A percentile compares a stretch with the other conserved stretches of the same genome.
phyloP scores from a whole-genome alignment of 2,888 invertebrate species.

The Apamea monoglypha region DNA sequence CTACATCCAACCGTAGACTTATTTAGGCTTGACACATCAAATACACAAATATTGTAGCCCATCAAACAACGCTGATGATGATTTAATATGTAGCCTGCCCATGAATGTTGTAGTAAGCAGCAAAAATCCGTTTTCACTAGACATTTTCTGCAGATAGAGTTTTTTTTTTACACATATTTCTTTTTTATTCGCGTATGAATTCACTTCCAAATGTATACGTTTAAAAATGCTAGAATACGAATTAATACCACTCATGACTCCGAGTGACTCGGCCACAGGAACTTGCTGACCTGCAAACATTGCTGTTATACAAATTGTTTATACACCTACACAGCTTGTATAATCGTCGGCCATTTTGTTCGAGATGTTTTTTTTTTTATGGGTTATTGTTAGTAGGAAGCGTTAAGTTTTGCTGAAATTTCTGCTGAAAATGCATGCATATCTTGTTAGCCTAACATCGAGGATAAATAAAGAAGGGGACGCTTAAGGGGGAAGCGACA shows the following conservation, averaged over 20 bases:
- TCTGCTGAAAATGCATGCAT: not conserved
- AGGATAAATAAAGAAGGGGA: not conserved
- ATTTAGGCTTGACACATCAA: not conserved
- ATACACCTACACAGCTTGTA: conserved; percentile 27
- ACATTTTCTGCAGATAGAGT: not conserved
- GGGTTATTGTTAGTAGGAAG: conserved; percentile 11
- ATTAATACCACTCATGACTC: conserved; percentile 87
- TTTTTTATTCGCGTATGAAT: not conserved
- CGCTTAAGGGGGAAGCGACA: not conserved
- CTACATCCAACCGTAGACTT: not conserved
- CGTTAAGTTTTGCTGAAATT: not conserved
- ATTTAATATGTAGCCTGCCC: not conserved
- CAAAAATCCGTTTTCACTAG: too few relatives aligned
- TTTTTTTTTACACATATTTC: too few relatives aligned
- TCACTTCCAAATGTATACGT: conserved; percentile 76
- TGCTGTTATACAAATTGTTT: conserved; percentile 59
- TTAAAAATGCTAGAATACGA: conserved; percentile 59
- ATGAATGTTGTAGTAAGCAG: not conserved
- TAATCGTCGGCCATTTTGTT: conserved; percentile 28
- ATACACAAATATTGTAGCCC: not conserved
- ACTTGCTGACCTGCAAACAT: conserved; percentile 88
- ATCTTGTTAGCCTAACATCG: not conserved
- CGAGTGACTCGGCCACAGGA: conserved; percentile 87
- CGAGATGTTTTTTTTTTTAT: too few relatives aligned
- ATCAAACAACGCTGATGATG: not conserved